Conservation (phyloP, 2,797 vertebrate species). For the Simalia tracyae region DNA sequence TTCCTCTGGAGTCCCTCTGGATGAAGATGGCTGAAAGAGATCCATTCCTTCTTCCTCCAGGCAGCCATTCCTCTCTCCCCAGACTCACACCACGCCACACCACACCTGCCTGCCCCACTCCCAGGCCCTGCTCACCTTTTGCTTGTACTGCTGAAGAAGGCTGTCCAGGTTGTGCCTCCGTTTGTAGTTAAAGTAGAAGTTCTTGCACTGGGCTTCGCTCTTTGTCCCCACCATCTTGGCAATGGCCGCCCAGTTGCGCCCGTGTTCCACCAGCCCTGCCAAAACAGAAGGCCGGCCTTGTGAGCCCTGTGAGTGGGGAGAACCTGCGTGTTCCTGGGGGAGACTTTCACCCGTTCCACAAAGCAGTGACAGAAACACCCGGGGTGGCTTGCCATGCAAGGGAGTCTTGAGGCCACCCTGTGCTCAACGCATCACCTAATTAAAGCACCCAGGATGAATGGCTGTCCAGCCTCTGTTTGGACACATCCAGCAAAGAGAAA, state of each 20-base stretch:
- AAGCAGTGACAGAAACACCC: background rate
- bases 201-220: conserved; percentile 98
- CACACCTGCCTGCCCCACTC: background rate
- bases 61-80: background rate
- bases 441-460: too few species aligned
- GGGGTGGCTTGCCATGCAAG: background rate
- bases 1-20: background rate
- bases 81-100: rapidly evolving
- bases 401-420: background rate
- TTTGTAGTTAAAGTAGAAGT: conserved; percentile 99
- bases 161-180: conserved; percentile 96
- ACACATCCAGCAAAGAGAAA: too few species aligned
- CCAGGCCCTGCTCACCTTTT: conserved; percentile 67
- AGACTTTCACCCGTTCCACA: too few species aligned
- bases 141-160: conserved; percentile 95
- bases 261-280: conserved; percentile 93
- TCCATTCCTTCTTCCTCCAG: background rate
- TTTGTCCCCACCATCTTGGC: conserved; percentile 99
- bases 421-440: too few species aligned
- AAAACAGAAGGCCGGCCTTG: conserved; percentile 23
- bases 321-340: background rate
- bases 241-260: conserved; percentile 96
- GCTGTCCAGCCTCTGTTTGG: too few species aligned
- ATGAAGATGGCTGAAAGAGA: background rate
- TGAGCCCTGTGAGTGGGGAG: too few species aligned